Evolutionary conservation across 2,797 vertebrate genomes (phyloP).

Genomic region (Anguilla anguilla): DNA sequence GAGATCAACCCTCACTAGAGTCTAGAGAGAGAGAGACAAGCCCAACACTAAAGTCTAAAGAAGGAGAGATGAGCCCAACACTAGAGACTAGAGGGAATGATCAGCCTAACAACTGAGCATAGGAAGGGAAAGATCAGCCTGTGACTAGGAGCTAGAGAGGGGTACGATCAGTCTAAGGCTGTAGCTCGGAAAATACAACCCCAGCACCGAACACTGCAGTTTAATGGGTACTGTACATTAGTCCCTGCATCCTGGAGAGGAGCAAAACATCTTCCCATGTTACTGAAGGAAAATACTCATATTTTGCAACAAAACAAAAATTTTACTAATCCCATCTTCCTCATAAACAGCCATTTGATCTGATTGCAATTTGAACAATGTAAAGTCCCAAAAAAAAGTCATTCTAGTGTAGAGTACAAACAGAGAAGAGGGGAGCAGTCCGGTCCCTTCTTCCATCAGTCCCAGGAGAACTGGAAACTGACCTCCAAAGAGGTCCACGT

Average conservation of each 20-base stretch:
- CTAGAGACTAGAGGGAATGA: neutral
- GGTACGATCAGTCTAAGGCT: neutral
- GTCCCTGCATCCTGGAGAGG: neutral
- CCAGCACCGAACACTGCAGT: neutral
- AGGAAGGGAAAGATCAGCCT: neutral
- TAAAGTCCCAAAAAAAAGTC: neutral
- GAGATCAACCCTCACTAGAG: neutral
- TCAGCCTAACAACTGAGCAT: neutral
- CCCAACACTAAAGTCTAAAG: neutral
- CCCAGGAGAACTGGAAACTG: constrained; percentile 78
- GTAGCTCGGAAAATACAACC: neutral
- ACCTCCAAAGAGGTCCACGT: constrained; percentile 99
- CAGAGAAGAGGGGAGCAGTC: neutral
- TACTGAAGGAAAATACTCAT: neutral
- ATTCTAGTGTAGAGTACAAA: neutral
- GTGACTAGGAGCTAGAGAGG: neutral
- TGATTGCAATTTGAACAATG: neutral
- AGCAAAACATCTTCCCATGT: neutral
- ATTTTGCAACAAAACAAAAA: neutral
- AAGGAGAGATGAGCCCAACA: neutral
- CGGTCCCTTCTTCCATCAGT: too few relatives aligned
- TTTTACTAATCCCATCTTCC: neutral
- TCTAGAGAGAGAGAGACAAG: neutral
- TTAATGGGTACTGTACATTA: neutral
- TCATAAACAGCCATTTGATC: neutral